Conservation (phyloP, 2,113 vertebrate species). For the Acrocephalus kingi region DNA sequence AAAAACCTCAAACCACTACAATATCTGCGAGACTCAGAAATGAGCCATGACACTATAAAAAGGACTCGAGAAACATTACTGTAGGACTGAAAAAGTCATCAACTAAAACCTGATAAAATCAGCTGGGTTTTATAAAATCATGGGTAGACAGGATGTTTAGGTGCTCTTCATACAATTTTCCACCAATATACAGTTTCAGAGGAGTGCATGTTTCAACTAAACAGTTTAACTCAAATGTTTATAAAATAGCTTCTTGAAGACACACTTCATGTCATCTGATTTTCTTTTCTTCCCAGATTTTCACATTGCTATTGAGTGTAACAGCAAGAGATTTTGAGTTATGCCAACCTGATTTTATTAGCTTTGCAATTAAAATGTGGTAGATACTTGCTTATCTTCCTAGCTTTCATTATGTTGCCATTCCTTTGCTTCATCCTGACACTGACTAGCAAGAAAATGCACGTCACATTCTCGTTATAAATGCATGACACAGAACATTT, state of each 20-base stretch:
- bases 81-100: neutral
- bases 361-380: neutral
- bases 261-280: neutral
- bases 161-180: neutral
- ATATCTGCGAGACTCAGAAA: neutral
- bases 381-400: neutral
- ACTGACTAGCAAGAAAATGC: neutral
- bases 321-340: neutral
- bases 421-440: neutral
- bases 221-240: neutral
- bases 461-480: neutral
- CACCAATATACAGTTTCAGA: neutral
- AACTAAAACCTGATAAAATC: neutral
- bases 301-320: neutral
- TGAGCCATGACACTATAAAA: neutral
- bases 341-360: neutral
- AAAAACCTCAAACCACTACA: accelerated
- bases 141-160: neutral
- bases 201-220: neutral
- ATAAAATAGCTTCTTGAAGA: neutral
- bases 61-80: neutral
- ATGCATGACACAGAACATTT: neutral
- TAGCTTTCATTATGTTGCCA: neutral
- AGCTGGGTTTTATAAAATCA: neutral
- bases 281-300: neutral